Evolutionary conservation across 2,888 invertebrate genomes (phyloP).

Genomic region (Oconnorella tubifera): DNA sequence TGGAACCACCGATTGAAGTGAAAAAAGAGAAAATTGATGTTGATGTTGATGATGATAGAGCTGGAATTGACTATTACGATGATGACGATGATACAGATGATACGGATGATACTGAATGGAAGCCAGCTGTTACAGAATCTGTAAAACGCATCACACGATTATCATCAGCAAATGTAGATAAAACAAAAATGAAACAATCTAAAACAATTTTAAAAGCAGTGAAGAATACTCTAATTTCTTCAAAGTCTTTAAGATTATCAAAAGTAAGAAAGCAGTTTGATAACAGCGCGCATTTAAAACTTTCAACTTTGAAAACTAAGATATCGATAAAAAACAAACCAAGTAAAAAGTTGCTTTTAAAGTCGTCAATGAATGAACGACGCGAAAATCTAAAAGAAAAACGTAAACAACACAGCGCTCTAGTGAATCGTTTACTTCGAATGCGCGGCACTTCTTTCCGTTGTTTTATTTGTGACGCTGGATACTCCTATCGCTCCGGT

Average conservation of each 20-base stretch:
- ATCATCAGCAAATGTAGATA: not conserved
- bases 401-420: not conserved
- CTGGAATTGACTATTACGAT: too few species aligned
- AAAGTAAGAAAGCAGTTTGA: too few species aligned
- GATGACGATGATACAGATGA: not conserved
- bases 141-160: not conserved
- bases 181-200: not conserved
- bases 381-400: not conserved
- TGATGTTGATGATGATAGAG: not conserved
- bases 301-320: too few species aligned
- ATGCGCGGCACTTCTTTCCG: not conserved
- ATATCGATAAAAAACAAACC: not conserved
- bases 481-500: not conserved
- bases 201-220: too few species aligned
- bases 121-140: not conserved
- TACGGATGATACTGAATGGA: not conserved
- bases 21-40: not conserved
- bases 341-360: not conserved
- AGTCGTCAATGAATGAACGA: not conserved
- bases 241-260: too few species aligned
- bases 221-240: too few species aligned
- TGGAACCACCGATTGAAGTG: not conserved
- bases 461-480: not conserved
- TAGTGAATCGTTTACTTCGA: not conserved
- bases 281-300: too few species aligned